These are phyloP conservation scores for Dasysyrphus albostriatus DNA, from an alignment of 2,888 invertebrate species.

Conservation along the genomic window DNA sequence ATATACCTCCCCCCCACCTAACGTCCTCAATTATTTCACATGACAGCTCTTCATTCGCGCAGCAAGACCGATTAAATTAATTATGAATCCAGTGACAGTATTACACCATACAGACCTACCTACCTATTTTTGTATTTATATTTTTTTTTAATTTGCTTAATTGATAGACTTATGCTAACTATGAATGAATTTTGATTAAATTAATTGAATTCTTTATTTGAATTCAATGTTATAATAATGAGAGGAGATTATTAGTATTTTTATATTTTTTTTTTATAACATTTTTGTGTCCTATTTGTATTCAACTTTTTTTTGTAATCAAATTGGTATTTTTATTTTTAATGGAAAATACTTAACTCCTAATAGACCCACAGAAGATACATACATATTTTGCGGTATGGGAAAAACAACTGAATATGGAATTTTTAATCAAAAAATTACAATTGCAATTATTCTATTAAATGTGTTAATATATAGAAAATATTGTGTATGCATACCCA, in stretches of 20 bases:
- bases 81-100: constrained; percentile 22
- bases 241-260: background rate
- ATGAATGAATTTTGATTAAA: constrained; percentile 31
- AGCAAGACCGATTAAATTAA: constrained; percentile 11
- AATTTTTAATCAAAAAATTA: constrained; percentile 9
- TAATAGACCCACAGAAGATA: background rate
- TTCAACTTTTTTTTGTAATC: background rate
- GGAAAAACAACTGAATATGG: background rate
- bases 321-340: background rate
- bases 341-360: constrained; percentile 1
- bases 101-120: background rate
- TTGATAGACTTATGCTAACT: constrained; percentile 53
- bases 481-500: constrained; percentile 5
- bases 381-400: background rate
- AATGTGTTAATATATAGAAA: constrained; percentile 23
- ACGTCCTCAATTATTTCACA: constrained; percentile 22
- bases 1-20: background rate
- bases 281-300: background rate
- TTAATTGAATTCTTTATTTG: constrained; percentile 53
- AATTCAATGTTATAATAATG: constrained; percentile 5
- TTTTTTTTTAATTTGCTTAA: constrained; percentile 61
- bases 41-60: background rate
- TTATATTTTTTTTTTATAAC: background rate
- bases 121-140: background rate
- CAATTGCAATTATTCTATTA: constrained; percentile 10